Conservation (phyloP, 2,113 vertebrate genomes). For the Physeter macrocephalus region DNA sequence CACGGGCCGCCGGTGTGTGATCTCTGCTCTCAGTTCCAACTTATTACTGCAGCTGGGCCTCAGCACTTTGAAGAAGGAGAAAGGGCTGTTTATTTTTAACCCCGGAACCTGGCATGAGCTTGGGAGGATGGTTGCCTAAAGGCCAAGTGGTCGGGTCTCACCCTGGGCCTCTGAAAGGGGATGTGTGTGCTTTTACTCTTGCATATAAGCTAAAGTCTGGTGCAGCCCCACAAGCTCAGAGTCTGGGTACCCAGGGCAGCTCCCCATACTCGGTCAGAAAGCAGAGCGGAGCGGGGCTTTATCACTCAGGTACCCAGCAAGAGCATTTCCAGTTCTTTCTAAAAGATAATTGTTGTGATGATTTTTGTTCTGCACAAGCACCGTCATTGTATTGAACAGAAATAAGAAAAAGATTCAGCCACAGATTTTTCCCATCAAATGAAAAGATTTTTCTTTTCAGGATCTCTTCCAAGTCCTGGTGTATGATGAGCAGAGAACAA, state of each 20-base stretch:
- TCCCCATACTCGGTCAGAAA: rapidly evolving
- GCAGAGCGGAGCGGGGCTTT: not conserved
- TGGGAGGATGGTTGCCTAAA: not conserved
- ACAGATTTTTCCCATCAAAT: not conserved
- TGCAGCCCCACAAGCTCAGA: not conserved
- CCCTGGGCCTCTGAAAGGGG: not conserved
- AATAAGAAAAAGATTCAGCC: not conserved
- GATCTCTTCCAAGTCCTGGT: not conserved
- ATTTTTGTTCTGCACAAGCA: not conserved
- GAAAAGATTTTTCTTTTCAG: not conserved
- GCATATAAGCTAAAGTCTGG: not conserved
- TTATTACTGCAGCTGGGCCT: not conserved
- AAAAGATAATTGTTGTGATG: not conserved
- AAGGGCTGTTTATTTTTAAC: not conserved
- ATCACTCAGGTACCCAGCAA: not conserved
- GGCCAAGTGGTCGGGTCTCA: not conserved
- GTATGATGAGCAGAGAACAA: not conserved
- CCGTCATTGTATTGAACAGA: not conserved
- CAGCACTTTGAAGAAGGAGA: not conserved
- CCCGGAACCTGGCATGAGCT: not conserved
- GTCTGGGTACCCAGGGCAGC: too few relatives aligned
- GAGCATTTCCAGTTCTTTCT: not conserved
- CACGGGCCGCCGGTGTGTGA: not conserved
- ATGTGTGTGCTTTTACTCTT: not conserved
- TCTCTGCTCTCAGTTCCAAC: not conserved